These are phyloP conservation scores for Teleiodes luculella DNA, from an alignment of 2,888 invertebrate genomes.

Conservation along the genomic window DNA sequence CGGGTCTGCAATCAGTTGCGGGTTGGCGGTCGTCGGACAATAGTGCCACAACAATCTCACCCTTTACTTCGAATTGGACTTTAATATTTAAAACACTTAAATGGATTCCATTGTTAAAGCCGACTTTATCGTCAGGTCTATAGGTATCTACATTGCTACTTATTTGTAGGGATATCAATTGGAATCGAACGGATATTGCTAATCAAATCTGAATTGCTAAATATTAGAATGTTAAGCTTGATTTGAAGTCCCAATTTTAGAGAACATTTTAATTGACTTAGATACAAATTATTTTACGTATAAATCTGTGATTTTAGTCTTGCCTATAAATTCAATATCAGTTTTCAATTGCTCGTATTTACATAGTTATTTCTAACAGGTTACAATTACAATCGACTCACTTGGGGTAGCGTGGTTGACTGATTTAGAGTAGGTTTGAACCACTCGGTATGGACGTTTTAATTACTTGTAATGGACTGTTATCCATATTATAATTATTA, in stretches of 20 bases:
- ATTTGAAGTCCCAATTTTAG: neutral
- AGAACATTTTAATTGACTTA: neutral
- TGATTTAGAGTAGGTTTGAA: too few relatives aligned
- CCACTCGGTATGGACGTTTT: too few relatives aligned
- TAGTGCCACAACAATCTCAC: constrained; percentile 74
- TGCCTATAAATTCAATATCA: too few relatives aligned
- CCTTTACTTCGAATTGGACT: constrained; percentile 74
- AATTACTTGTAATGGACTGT: too few relatives aligned
- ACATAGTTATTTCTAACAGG: too few relatives aligned
- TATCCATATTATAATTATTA: too few relatives aligned
- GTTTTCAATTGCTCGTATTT: too few relatives aligned
- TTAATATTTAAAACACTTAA: constrained; percentile 76
- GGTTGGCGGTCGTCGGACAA: constrained; percentile 66
- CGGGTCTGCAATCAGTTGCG: constrained; percentile 69
- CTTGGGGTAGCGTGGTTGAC: too few relatives aligned
- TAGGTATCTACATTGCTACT: constrained; percentile 29
- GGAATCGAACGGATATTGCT: constrained; percentile 25
- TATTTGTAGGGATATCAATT: constrained; percentile 38
- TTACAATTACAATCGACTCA: too few relatives aligned
- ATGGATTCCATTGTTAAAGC: constrained; percentile 72
- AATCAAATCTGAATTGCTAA: constrained; percentile 14
- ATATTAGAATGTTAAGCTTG: constrained; percentile 1
- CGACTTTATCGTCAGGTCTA: constrained; percentile 42
- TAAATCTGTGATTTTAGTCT: too few relatives aligned
- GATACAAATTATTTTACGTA: too few relatives aligned